Evolutionary conservation across 2,113 vertebrate genomes (phyloP).

Genomic region (Grantiella picta): DNA sequence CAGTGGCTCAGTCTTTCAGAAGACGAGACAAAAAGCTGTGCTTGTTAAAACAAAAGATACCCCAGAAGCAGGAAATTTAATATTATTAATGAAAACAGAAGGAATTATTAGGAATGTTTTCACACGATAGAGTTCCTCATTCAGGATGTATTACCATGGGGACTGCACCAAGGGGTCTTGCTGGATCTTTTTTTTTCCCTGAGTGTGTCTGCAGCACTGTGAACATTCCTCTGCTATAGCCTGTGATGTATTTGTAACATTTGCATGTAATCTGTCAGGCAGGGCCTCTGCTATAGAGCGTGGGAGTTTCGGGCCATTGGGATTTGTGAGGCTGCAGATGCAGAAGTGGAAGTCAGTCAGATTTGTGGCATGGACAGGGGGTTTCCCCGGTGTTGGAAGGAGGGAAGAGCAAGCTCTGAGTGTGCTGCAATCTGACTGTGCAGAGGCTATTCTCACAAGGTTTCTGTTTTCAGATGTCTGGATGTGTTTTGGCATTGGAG

Average conservation of each 20-base stretch:
- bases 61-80: conserved; percentile 61
- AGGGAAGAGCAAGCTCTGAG: background rate
- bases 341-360: conserved; percentile 43
- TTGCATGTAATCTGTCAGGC: conserved; percentile 45
- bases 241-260: conserved; percentile 36
- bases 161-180: background rate
- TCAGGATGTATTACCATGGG: background rate
- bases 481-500: background rate
- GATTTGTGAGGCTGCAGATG: conserved; percentile 48
- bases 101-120: conserved; percentile 50
- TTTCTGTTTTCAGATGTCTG: background rate
- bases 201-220: background rate
- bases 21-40: background rate
- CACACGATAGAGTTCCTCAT: background rate
- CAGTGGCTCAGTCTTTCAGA: background rate
- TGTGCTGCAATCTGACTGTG: accelerated
- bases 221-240: background rate
- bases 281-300: conserved; percentile 15
- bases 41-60: conserved; percentile 37
- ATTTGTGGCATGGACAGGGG: background rate
- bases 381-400: background rate
- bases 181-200: background rate
- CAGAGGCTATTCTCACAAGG: background rate
- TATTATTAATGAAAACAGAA: conserved; percentile 63
- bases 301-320: background rate